Evolutionary conservation across 2,113 vertebrate species (phyloP), one percentile per base, ranked within the genome.

Genomic region (Phylloscopus trochilus): DNA sequence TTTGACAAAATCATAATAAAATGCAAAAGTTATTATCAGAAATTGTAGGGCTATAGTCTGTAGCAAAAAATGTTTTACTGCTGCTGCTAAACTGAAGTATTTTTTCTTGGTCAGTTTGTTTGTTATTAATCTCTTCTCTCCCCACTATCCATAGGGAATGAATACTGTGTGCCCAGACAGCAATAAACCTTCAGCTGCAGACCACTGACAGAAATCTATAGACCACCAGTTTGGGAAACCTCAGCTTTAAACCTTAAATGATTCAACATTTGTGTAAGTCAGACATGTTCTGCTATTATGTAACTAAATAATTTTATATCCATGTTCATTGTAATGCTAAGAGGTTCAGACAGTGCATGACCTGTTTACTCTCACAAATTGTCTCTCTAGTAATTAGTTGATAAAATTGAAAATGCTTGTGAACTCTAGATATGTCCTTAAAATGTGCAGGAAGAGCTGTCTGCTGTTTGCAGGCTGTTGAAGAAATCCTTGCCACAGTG

Each of bases 251-350:
- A 46, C 43, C 52, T 51, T 83, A 90, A 86, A 93, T 90, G 79
- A 70, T 46, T 94, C 85, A 83, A 44, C 85, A 17, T 60, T 74
- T 74, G 31, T 86, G 79, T 95, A 93, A 96, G 93, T 96, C 82
- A 86, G 64, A 74, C 5, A 15, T 3, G 3, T 80, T 91, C 21
- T 70, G 9, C 3, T 86, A 31, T 83, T 86, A 88, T 17, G 8
- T 68, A 82, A 73, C 15, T 37, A 68, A 76, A 74, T 51, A 39
- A 68, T 68, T 81, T 84, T 82, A 68, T 84, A 56, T 28, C 15
- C 41, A 4, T 53, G 17, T 78, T 81, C 15, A 41, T 30, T 68
- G 28, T 49, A 84, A 53, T 22, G 33, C 43, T 88, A 67, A 89
- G 68, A 83, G 20, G 8, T 81, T 66, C 58, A 79, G 66, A 24